phyloP scores from a whole-genome alignment of 2,797 vertebrate genomes.

The Hafferia zeledoni region DNA sequence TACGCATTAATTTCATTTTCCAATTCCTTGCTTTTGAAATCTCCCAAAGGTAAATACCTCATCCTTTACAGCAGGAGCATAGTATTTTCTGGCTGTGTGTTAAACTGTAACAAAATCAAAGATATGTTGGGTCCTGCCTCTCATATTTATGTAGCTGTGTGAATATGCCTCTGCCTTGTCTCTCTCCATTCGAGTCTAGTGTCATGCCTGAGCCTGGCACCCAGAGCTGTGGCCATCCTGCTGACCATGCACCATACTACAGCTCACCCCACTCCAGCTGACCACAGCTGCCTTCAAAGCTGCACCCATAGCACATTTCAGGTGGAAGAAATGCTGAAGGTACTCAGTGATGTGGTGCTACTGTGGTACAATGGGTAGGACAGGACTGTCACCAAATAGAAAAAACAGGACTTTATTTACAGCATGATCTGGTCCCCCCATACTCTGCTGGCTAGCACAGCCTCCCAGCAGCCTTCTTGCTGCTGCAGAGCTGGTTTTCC shows the following conservation, averaged over 20 bases:
- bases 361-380: not conserved
- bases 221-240: not conserved
- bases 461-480: not conserved
- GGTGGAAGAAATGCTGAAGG: not conserved
- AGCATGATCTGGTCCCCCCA: not conserved
- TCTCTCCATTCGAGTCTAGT: not conserved
- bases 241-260: not conserved
- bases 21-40: constrained; percentile 33
- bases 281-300: not conserved
- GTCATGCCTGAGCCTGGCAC: not conserved
- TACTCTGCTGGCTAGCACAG: not conserved
- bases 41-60: constrained; percentile 22
- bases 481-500: not conserved
- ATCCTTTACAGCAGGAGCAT: not conserved
- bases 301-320: not conserved
- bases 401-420: not conserved
- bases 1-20: constrained; percentile 39
- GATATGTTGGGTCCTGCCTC: not conserved
- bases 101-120: not conserved
- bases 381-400: not conserved
- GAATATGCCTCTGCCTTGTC: not conserved
- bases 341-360: not conserved
- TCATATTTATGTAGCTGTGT: not conserved
- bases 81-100: not conserved
- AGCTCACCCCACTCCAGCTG: not conserved